Evolutionary conservation across 2,888 invertebrate species (phyloP).

Genomic region (Cryptophagus acutangulus): DNA sequence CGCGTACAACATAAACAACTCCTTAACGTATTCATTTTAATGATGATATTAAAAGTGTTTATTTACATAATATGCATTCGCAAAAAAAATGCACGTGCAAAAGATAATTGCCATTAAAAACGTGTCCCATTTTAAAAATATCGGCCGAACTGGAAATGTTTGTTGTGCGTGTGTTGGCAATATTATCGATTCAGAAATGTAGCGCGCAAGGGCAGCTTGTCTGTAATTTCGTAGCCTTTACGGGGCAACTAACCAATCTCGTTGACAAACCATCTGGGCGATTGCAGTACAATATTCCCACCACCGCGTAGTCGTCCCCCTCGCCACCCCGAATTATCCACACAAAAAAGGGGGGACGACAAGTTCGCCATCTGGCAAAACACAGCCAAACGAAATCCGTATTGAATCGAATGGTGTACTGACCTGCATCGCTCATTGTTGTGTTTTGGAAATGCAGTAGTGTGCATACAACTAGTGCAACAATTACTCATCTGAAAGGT

Average conservation of each 20-base stretch:
- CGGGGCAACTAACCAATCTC: constrained; percentile 9
- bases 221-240: constrained; percentile 10
- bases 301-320: constrained; percentile 13
- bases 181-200: constrained; percentile 24
- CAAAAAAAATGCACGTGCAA: constrained; percentile 17
- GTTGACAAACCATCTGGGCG: constrained; percentile 24
- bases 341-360: constrained; percentile 22
- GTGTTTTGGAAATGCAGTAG: constrained; percentile 3
- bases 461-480: constrained; percentile 2
- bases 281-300: constrained; percentile 18
- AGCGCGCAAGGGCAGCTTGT: constrained; percentile 18
- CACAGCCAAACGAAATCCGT: constrained; percentile 20
- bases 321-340: constrained; percentile 20
- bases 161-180: constrained; percentile 22
- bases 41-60: no score
- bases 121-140: constrained; percentile 25
- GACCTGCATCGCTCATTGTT: constrained; percentile 26
- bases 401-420: constrained; percentile 26
- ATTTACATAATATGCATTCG: no score
- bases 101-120: constrained; percentile 19
- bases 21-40: no score
- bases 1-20: no score
- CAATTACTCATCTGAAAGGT: background rate
- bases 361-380: constrained; percentile 38
- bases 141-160: constrained; percentile 15